phyloP scores from a whole-genome alignment of 2,113 vertebrate species.

The Salvator merianae region DNA sequence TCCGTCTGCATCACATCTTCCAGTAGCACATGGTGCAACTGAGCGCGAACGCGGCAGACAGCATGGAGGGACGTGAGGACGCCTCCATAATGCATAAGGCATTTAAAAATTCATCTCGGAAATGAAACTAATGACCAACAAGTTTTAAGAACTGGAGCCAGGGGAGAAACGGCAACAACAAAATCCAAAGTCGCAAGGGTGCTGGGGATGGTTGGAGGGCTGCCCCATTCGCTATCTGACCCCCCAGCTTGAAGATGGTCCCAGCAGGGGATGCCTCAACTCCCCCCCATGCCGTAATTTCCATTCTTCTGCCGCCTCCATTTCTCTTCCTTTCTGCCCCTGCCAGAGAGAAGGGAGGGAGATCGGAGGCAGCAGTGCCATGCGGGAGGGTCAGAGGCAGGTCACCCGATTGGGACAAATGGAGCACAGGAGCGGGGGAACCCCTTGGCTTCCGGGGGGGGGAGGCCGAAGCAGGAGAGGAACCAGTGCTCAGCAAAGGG shows the following conservation, averaged over 20 bases:
- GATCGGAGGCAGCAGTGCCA: not conserved
- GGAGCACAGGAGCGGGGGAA: not conserved
- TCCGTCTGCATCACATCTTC: accelerated
- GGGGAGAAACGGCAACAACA: no score
- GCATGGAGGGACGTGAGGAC: not conserved
- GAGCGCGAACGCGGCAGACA: not conserved
- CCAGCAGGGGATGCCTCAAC: accelerated
- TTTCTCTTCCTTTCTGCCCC: not conserved
- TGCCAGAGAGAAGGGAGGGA: not conserved
- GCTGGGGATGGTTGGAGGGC: no score
- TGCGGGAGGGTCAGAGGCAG: slow-evolving; percentile 53
- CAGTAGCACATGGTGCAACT: not conserved
- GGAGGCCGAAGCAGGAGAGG: not conserved
- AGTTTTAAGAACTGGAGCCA: slow-evolving; percentile 53
- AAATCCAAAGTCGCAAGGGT: no score
- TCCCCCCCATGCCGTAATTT: not conserved
- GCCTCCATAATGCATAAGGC: slow-evolving; percentile 55
- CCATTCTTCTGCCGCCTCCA: accelerated
- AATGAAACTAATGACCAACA: slow-evolving; percentile 50
- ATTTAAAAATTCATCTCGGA: slow-evolving; percentile 58
- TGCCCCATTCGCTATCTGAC: no score
- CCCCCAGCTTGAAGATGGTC: not conserved
- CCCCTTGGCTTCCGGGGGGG: not conserved
- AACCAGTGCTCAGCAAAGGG: no score
- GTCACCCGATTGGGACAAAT: slow-evolving; percentile 9